Percentiles rank a stretch among this genome's conserved stretches.
phyloP scores from a whole-genome alignment of 2,888 invertebrate species.

The Agonopterix arenella region DNA sequence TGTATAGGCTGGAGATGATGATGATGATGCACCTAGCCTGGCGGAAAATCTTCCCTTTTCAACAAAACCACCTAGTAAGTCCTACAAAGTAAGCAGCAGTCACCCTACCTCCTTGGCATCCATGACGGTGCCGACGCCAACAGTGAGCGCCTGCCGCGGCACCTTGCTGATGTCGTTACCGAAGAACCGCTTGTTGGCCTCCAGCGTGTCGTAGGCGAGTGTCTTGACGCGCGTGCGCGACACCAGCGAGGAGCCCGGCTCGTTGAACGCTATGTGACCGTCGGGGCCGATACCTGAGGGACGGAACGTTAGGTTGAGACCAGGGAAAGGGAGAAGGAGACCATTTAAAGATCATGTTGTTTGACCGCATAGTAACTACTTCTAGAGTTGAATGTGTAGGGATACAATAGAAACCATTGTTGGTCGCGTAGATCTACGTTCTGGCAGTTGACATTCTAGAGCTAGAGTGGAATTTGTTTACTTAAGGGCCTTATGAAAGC shows the following conservation, averaged over 20 bases:
- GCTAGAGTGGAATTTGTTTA: no score
- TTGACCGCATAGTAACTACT: no score
- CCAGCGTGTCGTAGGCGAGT: slow-evolving; percentile 96
- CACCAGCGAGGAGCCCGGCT: slow-evolving; percentile 97
- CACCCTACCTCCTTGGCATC: slow-evolving; percentile 92
- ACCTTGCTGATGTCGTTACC: slow-evolving; percentile 95
- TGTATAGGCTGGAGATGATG: no score
- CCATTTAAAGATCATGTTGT: background rate
- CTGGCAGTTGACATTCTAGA: no score
- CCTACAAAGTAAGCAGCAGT: background rate
- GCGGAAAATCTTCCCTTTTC: no score
- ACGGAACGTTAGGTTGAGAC: background rate
- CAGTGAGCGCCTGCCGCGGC: slow-evolving; percentile 96
- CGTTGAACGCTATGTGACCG: slow-evolving; percentile 99
- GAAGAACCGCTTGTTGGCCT: slow-evolving; percentile 98
- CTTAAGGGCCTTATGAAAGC: no score
- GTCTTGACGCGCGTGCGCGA: slow-evolving; percentile 98
- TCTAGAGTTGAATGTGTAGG: no score
- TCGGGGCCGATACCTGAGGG: slow-evolving; percentile 96
- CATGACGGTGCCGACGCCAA: slow-evolving; percentile 99
- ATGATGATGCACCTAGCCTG: no score
- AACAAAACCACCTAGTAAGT: no score
- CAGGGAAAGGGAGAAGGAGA: no score
- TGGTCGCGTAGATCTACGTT: no score
- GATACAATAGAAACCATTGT: no score